phyloP scores from a whole-genome alignment of 1,140 invertebrate species.

The Nasonia giraulti region DNA sequence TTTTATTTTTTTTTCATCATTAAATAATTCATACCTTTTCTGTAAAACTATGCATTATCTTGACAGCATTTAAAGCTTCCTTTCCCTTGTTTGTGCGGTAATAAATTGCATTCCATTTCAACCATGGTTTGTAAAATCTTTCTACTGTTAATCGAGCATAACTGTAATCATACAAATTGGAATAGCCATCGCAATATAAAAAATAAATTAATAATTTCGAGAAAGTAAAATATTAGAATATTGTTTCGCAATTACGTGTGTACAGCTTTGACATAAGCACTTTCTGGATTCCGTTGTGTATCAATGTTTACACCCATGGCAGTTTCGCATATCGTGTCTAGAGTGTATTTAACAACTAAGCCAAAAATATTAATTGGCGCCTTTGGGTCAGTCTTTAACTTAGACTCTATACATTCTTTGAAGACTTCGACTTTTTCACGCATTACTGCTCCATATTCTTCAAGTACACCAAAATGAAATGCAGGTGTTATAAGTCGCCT shows the following conservation, averaged over 20 bases:
- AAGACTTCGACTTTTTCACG: constrained; percentile 82
- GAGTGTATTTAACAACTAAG: constrained; percentile 79
- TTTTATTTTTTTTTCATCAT: neutral
- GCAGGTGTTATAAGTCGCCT: constrained; percentile 90
- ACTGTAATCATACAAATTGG: constrained; percentile 20
- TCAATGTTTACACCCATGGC: constrained; percentile 88
- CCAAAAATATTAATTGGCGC: constrained; percentile 79
- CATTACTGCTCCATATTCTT: constrained; percentile 85
- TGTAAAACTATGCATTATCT: constrained; percentile 65
- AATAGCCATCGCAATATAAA: neutral
- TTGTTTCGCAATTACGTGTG: constrained; percentile 74
- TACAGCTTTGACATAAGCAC: constrained; percentile 84
- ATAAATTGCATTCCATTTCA: constrained; percentile 59
- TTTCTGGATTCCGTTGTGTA: constrained; percentile 81
- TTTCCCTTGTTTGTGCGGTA: constrained; percentile 58
- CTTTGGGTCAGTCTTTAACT: constrained; percentile 67
- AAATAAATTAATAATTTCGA: neutral
- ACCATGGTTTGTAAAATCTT: constrained; percentile 62
- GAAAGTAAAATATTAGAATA: neutral
- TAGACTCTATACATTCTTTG: constrained; percentile 67
- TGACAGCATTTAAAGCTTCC: constrained; percentile 57
- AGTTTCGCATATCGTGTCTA: constrained; percentile 91
- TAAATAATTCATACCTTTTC: constrained; percentile 55
- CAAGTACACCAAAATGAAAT: constrained; percentile 91
- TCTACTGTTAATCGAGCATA: constrained; percentile 39